Evolutionary conservation across 1,140 invertebrate species (phyloP), one percentile per base, ranked within the genome.

Genomic region (Penaeus japonicus): DNA sequence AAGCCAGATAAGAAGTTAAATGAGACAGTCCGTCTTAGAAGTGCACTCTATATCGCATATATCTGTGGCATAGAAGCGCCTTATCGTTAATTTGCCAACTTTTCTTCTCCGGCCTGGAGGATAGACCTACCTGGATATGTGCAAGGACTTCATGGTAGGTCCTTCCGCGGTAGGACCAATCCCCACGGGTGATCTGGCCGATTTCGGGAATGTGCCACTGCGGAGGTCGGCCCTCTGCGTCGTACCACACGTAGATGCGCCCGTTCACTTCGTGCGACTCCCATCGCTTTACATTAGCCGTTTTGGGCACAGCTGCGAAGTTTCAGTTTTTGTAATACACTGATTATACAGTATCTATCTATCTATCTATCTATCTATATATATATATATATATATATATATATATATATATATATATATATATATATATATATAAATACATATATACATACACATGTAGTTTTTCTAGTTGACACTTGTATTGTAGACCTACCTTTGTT

Each of bases 191-290:
- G 12, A 96, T 93, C 89, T 96, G 92, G 2, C 93, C 90, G 0
- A 95, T 92, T 0, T 93, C 91, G 1, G 94, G 93, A 0, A 96
- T 93, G n/a, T 92, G 91, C 97, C 97, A 98, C 27, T 92, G 89
- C 0, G 97, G 96, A 0, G 94, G 93, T 1, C 93, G 91, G 5
- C 93, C 93, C 91, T 97, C 96, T 0, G 95, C 95, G 91, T 98
- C 96, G 91, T 96, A 95, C 97, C 97, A 98, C 5, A 98, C 93
- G 92, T 96, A 97, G 30, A 98, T 95, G 24, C 95, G 94, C 0
- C 94, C 94, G 91, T 97, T 96, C 0, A 94, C 92, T 92, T 98
- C 97, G 35, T 93, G 92, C 0, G 93, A 94, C 20, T 91, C 92
- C 95, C 96, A 97, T 0, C 94, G 93, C 84, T 92, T 93, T 0